phyloP scores from a whole-genome alignment of 1,140 invertebrate genomes.

The Drosophila carrolli region DNA sequence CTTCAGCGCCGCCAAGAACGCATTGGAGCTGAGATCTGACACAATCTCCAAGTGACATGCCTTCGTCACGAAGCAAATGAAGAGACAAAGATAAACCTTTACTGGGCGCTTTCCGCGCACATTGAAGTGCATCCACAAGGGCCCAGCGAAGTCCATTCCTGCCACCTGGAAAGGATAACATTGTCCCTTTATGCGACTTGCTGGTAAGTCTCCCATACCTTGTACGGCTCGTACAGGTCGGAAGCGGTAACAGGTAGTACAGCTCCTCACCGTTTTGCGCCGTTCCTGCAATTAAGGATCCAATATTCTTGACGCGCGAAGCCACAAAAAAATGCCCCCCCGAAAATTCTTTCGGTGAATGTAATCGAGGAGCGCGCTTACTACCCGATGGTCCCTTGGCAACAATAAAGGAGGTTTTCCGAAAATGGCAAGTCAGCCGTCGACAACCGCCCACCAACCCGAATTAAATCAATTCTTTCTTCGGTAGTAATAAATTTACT shows the following conservation, averaged over 20 bases:
- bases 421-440: not conserved
- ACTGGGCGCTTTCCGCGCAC: too few relatives aligned
- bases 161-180: too few relatives aligned
- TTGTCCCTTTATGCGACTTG: too few relatives aligned
- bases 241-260: not conserved
- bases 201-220: too few relatives aligned
- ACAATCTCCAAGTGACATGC: too few relatives aligned
- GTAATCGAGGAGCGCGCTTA: not conserved
- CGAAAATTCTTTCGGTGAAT: not conserved
- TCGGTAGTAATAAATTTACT: too few relatives aligned
- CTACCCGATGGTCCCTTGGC: not conserved
- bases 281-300: not conserved
- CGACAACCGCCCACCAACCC: not conserved
- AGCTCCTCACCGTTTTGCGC: not conserved
- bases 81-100: too few relatives aligned
- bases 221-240: not conserved
- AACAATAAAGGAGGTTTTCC: not conserved
- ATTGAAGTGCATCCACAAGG: too few relatives aligned
- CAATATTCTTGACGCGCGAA: conserved; percentile 1
- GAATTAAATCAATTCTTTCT: conserved; percentile 3
- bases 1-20: too few relatives aligned
- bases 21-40: too few relatives aligned
- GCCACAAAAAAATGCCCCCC: not conserved
- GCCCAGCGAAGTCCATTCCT: too few relatives aligned
- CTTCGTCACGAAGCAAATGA: too few relatives aligned